Evolutionary conservation across 2,113 vertebrate species (phyloP).

Genomic region (Microcebus ravelobensis): DNA sequence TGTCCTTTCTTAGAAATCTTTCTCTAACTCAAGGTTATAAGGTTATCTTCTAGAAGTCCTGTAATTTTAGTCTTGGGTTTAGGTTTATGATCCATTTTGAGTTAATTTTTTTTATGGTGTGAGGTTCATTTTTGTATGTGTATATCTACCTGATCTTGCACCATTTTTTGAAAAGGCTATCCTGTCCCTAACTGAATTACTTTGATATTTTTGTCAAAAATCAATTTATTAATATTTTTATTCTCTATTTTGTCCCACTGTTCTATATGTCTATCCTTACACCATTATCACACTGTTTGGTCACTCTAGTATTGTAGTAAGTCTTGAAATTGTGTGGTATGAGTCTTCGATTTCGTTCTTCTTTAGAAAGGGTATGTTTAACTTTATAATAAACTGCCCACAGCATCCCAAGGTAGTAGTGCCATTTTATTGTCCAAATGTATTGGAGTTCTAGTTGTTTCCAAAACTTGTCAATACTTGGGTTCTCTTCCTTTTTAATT

Average conservation of each 20-base stretch:
- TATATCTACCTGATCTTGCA: background rate
- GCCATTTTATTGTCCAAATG: background rate
- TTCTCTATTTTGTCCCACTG: background rate
- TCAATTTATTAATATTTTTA: background rate
- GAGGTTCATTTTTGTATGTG: background rate
- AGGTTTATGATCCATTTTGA: background rate
- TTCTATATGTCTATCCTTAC: background rate
- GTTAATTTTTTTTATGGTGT: background rate
- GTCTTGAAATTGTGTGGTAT: background rate
- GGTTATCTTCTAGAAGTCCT: background rate
- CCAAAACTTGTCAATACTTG: background rate
- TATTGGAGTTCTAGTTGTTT: background rate
- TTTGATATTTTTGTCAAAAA: background rate
- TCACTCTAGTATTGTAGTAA: background rate
- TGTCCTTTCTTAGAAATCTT: background rate
- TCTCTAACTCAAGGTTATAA: background rate
- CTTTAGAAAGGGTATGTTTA: background rate
- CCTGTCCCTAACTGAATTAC: background rate
- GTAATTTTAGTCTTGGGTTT: background rate
- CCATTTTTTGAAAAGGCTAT: background rate
- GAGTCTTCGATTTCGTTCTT: background rate
- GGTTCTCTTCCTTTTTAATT: conserved; percentile 8
- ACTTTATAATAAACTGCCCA: background rate
- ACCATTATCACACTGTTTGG: background rate
- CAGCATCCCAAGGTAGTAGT: background rate